Base-by-base conservation (phyloP, 2,888 invertebrate species). In the Chaetoderma sp. region DNA sequence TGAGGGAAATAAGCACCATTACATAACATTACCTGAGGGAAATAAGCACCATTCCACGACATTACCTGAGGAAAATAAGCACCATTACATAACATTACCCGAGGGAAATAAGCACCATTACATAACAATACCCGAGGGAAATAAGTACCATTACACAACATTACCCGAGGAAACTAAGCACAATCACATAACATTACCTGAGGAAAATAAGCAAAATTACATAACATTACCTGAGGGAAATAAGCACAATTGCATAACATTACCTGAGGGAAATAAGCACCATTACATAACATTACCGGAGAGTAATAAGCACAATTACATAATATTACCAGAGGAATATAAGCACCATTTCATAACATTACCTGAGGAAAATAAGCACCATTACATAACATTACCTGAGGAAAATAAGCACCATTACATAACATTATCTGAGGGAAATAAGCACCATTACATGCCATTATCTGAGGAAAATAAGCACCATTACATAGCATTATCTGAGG, bases 21-120 rank as follows among this genome's bases (percentile, higher is more conserved):
- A 87, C 66, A 87, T 74, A 63, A 87, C 78, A 68, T 87, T 87
- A 58, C 87, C 87, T 87, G 64, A 5, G 73, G 72, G 63, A 65
- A 67, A 49, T 23, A 27, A 39, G 56, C 21, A n/a, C n/a, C n/a
- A n/a, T n/a, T n/a, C 16, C n/a, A 18, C 10, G n/a, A 36, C n/a
- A 36, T 10, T 36, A 36, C 39, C 10, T 16, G n/a, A 13, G n/a
- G 10, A 13, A 16, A 13, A 13, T 36, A 36, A 13, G 13, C 18
- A 13, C n/a, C n/a, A n/a, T n/a, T n/a, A n/a, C n/a, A n/a, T n/a
- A n/a, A n/a, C n/a, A n/a, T n/a, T n/a, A n/a, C n/a, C n/a, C n/a
- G n/a, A n/a, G n/a, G n/a, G n/a, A n/a, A n/a, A n/a, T n/a, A 82
- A 68, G 64, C 83, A 82, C 87, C 87, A 87, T 71, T 87, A 87